These are phyloP conservation scores for Corydoras sp. DNA, from an alignment of 2,113 vertebrate species.

Conservation along the genomic window DNA sequence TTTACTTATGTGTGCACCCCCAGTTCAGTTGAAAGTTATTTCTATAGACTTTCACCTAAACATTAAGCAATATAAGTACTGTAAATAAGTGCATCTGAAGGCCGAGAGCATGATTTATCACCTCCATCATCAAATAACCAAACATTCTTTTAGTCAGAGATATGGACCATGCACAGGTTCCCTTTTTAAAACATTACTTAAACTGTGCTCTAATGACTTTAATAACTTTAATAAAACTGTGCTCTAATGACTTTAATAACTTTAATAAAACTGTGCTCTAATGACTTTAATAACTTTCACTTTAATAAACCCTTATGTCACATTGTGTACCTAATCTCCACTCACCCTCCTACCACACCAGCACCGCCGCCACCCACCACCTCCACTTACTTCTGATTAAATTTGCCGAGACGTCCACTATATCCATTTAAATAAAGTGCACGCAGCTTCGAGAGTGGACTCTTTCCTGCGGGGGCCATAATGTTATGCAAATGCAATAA, in stretches of 20 bases:
- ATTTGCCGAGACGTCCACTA: constrained; percentile 68
- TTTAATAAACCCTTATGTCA: constrained; percentile 25
- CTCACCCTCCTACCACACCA: constrained; percentile 41
- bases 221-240: constrained; percentile 11
- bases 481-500: constrained; percentile 77
- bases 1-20: too few relatives aligned
- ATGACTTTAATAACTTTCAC: constrained; percentile 20
- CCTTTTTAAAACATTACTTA: constrained; percentile 12
- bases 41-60: too few relatives aligned
- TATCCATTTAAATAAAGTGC: constrained; percentile 56
- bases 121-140: too few relatives aligned
- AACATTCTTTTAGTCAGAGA: too few relatives aligned
- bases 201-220: constrained; percentile 20
- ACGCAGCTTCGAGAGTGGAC: constrained; percentile 51
- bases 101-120: too few relatives aligned
- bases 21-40: too few relatives aligned
- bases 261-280: constrained; percentile 20
- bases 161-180: too few relatives aligned
- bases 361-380: constrained; percentile 58
- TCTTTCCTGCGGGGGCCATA: constrained; percentile 60
- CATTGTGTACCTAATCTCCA: constrained; percentile 28
- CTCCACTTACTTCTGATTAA: constrained; percentile 72
- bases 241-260: constrained; percentile 14
- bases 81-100: too few relatives aligned
- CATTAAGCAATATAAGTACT: too few relatives aligned